A percentile compares a stretch with the other conserved stretches of the same genome.
Evolutionary conservation across 2,888 invertebrate genomes (phyloP).

Genomic region (Leptopilina syphax): DNA sequence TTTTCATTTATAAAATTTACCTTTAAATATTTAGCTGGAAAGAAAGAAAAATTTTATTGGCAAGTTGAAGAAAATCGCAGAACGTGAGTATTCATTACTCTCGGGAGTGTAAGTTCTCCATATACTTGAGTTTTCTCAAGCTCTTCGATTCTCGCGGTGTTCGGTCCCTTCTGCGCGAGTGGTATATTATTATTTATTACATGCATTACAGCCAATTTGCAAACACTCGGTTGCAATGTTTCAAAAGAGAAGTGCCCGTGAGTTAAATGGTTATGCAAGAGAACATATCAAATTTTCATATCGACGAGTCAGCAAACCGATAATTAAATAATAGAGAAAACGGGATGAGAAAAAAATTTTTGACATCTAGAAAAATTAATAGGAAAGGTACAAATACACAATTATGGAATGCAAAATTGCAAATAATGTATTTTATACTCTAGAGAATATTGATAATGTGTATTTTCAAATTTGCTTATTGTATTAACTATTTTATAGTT

Average conservation of each 20-base stretch:
- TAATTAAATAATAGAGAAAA: conserved; percentile 34
- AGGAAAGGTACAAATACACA: not conserved
- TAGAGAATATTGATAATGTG: too few species aligned
- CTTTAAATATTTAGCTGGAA: not conserved
- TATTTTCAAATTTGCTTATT: too few species aligned
- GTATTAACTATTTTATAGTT: too few species aligned
- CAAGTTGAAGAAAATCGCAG: conserved; percentile 30
- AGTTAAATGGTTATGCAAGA: conserved; percentile 40
- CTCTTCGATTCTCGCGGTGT: conserved; percentile 30
- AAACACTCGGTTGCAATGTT: conserved; percentile 41
- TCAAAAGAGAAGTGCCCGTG: conserved; percentile 36
- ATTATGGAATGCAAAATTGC: too few species aligned
- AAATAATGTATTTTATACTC: too few species aligned
- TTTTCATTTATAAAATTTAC: not conserved
- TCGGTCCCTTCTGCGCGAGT: conserved; percentile 36
- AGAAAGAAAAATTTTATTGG: not conserved
- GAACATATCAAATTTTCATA: conserved; percentile 40
- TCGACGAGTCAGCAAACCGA: conserved; percentile 27
- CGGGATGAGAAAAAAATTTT: conserved; percentile 11
- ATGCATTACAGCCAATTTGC: conserved; percentile 41
- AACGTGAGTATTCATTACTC: conserved; percentile 27
- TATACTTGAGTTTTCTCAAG: conserved; percentile 28
- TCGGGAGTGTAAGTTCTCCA: conserved; percentile 18
- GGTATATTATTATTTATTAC: conserved; percentile 41
- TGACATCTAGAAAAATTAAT: conserved; percentile 26